A percentile compares a stretch with the other conserved stretches of the same genome.
Evolutionary conservation across 2,797 vertebrate genomes (phyloP).

Genomic region (Heteromormyrus szaboi): DNA sequence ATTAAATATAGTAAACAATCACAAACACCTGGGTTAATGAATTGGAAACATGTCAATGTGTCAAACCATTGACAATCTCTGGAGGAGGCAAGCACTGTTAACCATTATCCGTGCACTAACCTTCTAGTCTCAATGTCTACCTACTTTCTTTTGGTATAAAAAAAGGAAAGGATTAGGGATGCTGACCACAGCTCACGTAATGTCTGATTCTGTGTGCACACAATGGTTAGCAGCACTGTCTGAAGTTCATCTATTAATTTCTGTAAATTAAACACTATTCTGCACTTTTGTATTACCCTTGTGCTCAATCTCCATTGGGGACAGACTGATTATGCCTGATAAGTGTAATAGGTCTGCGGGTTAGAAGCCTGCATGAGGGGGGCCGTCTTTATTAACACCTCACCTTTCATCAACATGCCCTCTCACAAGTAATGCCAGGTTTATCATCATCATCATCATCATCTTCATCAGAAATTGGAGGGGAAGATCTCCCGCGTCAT

Average conservation of each 20-base stretch:
- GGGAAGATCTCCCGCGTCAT: not conserved
- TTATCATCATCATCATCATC: not conserved
- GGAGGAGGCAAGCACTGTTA: not conserved
- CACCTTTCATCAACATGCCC: not conserved
- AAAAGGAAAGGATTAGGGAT: not conserved
- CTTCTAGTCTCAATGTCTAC: not conserved
- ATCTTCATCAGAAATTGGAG: not conserved
- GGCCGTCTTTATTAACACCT: not conserved
- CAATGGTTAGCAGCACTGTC: not conserved
- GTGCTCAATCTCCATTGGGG: not conserved
- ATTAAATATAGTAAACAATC: not conserved
- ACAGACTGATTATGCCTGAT: not conserved
- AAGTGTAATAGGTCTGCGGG: not conserved
- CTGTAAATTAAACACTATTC: not conserved
- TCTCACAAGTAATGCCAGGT: not conserved
- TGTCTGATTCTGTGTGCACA: not conserved
- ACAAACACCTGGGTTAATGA: not conserved
- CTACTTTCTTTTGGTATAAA: not conserved
- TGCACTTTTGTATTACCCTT: not conserved
- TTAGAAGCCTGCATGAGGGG: not conserved
- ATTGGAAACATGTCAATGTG: not conserved
- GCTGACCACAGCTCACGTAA: not conserved
- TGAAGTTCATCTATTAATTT: not conserved
- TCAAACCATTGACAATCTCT: not conserved
- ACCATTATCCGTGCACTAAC: not conserved